Percentiles rank a stretch among this genome's conserved stretches.
Evolutionary conservation across 2,797 vertebrate genomes (phyloP).

Genomic region (Coendou prehensilis): DNA sequence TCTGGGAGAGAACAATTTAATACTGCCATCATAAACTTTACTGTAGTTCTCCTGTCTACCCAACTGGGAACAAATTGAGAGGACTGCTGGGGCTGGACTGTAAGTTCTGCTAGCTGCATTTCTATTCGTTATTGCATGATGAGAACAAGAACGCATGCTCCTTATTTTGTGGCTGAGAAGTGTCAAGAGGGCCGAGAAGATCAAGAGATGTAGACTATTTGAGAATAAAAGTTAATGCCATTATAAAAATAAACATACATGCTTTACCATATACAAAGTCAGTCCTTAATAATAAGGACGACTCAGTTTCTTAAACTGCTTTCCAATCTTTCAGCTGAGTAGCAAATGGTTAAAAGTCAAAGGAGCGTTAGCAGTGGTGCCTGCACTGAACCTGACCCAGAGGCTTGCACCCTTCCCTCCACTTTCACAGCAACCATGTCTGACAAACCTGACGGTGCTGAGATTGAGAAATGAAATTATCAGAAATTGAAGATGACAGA

Average conservation of each 20-base stretch:
- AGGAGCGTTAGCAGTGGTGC: slow-evolving; percentile 40
- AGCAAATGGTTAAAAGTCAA: neutral
- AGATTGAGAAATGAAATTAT: slow-evolving; percentile 92
- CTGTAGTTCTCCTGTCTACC: neutral
- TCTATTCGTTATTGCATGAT: neutral
- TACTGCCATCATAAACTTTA: neutral
- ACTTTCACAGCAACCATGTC: slow-evolving; percentile 88
- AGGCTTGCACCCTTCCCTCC: neutral
- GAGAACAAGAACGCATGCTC: neutral
- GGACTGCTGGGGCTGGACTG: neutral
- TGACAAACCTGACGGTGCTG: slow-evolving; percentile 91
- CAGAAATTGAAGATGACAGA: slow-evolving; percentile 92
- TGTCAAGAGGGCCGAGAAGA: neutral
- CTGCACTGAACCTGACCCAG: neutral
- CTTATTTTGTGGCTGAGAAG: neutral
- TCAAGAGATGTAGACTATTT: neutral
- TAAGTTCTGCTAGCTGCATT: neutral
- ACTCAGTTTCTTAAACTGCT: neutral
- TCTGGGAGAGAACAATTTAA: neutral
- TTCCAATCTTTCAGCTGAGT: neutral
- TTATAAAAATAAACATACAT: neutral
- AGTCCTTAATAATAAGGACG: neutral
- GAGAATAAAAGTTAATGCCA: neutral
- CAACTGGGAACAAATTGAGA: neutral
- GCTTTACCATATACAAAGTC: neutral